A percentile compares a stretch with the other conserved stretches of the same genome.
Evolutionary conservation across 1,140 invertebrate genomes (phyloP).

Genomic region (Branchinecta lindahli): DNA sequence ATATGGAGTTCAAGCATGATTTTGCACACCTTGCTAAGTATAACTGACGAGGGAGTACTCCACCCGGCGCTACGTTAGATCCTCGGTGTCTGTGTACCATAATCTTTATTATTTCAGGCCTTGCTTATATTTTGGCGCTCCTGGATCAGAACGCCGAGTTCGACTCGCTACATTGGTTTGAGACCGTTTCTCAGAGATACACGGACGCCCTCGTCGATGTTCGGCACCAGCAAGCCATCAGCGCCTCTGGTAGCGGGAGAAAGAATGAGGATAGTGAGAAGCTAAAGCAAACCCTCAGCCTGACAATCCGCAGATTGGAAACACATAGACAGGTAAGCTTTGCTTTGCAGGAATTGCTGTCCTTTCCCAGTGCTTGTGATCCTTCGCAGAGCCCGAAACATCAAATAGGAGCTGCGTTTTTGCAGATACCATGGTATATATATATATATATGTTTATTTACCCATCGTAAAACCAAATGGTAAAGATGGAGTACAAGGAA

Average conservation of each 20-base stretch:
- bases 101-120: constrained; percentile 30
- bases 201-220: constrained; percentile 37
- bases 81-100: no score
- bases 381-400: no score
- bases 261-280: constrained; percentile 48
- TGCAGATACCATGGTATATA: no score
- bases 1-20: no score
- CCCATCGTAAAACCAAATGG: no score
- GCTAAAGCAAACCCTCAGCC: constrained; percentile 76
- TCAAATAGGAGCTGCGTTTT: no score
- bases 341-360: not conserved
- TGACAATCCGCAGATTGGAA: constrained; percentile 73
- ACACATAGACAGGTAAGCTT: constrained; percentile 47
- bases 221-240: constrained; percentile 27
- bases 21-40: no score
- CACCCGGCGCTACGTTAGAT: no score
- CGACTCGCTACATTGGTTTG: constrained; percentile 90
- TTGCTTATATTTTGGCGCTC: constrained; percentile 51
- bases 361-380: no score
- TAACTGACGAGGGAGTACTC: no score
- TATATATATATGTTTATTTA: no score
- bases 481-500: no score
- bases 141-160: constrained; percentile 56
- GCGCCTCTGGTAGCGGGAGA: constrained; percentile 16
- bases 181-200: constrained; percentile 63